phyloP scores from a whole-genome alignment of 2,113 vertebrate genomes.

The Nerophis ophidion region DNA sequence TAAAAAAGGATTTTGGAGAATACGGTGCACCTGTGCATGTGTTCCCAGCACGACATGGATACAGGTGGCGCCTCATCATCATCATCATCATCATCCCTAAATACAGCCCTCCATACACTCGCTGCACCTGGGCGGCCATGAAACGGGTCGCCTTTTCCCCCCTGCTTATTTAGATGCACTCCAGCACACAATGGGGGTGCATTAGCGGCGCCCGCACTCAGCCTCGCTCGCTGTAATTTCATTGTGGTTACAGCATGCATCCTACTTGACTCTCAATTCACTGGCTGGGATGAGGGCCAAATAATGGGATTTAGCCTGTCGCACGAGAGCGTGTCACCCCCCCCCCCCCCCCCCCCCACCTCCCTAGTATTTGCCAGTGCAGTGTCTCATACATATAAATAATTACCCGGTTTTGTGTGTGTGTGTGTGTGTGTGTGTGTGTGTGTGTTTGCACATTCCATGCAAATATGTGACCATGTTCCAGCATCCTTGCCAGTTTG shows the following conservation, averaged over 20 bases:
- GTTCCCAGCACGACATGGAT: neutral
- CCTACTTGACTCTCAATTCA: conserved; percentile 79
- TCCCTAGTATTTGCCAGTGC: neutral
- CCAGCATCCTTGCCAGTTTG: conserved; percentile 2
- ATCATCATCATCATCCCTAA: conserved; percentile 59
- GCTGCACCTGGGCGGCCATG: conserved; percentile 38
- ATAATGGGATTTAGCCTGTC: conserved; percentile 75
- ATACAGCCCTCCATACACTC: conserved; percentile 55
- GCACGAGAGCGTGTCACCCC: conserved; percentile 49
- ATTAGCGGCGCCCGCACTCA: conserved; percentile 67
- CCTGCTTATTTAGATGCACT: conserved; percentile 78
- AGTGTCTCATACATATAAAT: conserved; percentile 26
- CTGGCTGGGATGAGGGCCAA: conserved; percentile 73
- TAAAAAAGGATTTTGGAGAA: neutral
- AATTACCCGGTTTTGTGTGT: conserved; percentile 12
- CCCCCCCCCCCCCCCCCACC: too few species aligned
- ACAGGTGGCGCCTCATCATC: conserved; percentile 51
- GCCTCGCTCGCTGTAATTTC: conserved; percentile 75
- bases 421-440: conserved; percentile 3
- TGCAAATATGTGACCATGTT: conserved; percentile 21
- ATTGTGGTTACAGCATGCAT: conserved; percentile 77
- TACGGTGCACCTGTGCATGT: neutral
- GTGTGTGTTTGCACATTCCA: conserved; percentile 9
- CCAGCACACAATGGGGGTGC: conserved; percentile 74
- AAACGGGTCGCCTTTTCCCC: conserved; percentile 59